These are phyloP conservation scores for Luidia sarsii DNA, from an alignment of 53 echinoderm and acorn worm species.

Conservation along the genomic window DNA sequence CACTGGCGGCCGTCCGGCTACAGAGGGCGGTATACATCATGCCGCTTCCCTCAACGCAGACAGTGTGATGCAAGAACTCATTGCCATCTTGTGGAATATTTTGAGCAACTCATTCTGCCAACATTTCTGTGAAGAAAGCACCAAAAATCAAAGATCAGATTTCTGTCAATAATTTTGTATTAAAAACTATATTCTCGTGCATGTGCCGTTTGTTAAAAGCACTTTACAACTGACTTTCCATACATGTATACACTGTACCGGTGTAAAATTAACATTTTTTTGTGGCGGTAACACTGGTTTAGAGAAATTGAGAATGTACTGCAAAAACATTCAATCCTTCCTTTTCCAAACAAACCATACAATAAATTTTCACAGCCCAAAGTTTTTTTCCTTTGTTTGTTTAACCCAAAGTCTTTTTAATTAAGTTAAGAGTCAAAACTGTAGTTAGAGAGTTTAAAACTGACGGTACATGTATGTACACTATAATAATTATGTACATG, in stretches of 20 bases:
- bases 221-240: too few species aligned
- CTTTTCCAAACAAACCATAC: too few species aligned
- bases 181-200: background rate
- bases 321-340: too few species aligned
- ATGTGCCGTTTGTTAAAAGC: too few species aligned
- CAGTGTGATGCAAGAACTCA: background rate
- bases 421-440: background rate
- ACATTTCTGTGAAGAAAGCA: background rate
- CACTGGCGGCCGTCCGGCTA: background rate
- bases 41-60: background rate
- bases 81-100: background rate
- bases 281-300: too few species aligned
- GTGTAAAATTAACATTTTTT: too few species aligned
- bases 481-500: background rate
- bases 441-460: background rate
- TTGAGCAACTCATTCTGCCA: background rate
- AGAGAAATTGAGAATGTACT: too few species aligned
- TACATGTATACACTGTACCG: too few species aligned
- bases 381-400: too few species aligned
- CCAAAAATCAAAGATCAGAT: background rate
- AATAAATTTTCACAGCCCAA: too few species aligned
- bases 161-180: background rate
- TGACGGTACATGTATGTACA: background rate
- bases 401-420: background rate
- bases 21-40: slow-evolving; percentile 1